Evolutionary conservation across 1,140 invertebrate genomes (phyloP), one percentile per base, ranked within the genome.

Genomic region (Papilio machaon): DNA sequence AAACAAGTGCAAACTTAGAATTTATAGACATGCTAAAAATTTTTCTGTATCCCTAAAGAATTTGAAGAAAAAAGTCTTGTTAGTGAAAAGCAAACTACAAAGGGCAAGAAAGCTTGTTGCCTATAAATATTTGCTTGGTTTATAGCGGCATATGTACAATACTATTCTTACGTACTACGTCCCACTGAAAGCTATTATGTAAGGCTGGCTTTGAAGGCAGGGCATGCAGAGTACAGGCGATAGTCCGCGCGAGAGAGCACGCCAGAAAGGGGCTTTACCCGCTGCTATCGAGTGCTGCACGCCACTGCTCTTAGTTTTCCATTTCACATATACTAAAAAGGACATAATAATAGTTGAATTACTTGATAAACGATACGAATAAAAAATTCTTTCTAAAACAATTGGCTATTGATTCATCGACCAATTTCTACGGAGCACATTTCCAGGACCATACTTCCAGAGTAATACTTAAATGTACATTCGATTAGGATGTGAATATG

Each of bases 211-310:
- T 19, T 58, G n/a, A 58, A 58, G 54, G n/a, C n/a, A 82, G 76
- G 75, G 80, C 76, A 80, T 81, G 76, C 78, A 81, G 58, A 83
- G 79, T 83, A 67, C 67, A 70, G 78, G 79, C 43, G 81, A 82
- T 79, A 78, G 81, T 76, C 75, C 52, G 75, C 77, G 82, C 79
- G 80, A 73, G 38, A 43, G 73, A 84, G 82, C 78, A 81, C 81
- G 73, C 67, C 81, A 82, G 80, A 81, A 77, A 80, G 78, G 76
- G 76, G 81, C 81, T 81, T 83, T 83, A 82, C 77, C 73, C 79
- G 76, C 80, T 81, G 83, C 82, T 82, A 81, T 75, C 76, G 76
- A 79, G 58, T 60, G 76, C 82, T 81, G 84, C 73, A 73, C 73
- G 73, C 73, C 38, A 73, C 73, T 17, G 73, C 73, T 43, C 43